A percentile compares a stretch with the other conserved stretches of the same genome.
These are phyloP conservation scores for Ptiloglossa arizonensis DNA, from an alignment of 1,140 invertebrate species.

Conservation along the genomic window DNA sequence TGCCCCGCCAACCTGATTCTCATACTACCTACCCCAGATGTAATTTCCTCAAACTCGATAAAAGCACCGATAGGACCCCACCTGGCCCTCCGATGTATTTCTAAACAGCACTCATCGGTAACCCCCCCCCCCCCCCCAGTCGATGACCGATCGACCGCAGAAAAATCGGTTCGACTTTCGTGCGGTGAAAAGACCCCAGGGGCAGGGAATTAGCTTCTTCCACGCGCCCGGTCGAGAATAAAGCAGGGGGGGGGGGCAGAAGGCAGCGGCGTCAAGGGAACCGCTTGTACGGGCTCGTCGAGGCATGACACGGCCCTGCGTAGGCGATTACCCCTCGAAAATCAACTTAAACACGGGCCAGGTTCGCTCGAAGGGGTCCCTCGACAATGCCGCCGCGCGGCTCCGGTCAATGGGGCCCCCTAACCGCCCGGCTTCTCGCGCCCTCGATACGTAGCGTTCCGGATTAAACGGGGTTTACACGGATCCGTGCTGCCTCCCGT, in stretches of 20 bases:
- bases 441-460: conserved; percentile 64
- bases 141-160: background rate
- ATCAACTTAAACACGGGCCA: conserved; percentile 47
- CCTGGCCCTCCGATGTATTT: background rate
- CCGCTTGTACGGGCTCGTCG: conserved; percentile 36
- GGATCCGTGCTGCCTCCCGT: conserved; percentile 21
- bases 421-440: conserved; percentile 53
- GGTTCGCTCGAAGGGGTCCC: conserved; percentile 12
- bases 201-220: conserved; percentile 49
- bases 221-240: conserved; percentile 37
- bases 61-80: background rate
- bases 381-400: conserved; percentile 46
- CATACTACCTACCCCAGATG: background rate
- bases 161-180: conserved; percentile 14
- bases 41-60: background rate
- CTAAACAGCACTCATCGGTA: background rate
- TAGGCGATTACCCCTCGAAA: conserved; percentile 49
- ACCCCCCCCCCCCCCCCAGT: background rate
- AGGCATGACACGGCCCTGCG: conserved; percentile 43
- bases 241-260: background rate
- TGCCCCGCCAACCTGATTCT: too few species aligned
- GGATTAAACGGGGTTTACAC: conserved; percentile 65
- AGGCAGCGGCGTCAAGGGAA: background rate
- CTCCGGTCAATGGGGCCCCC: conserved; percentile 26
- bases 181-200: conserved; percentile 1